Evolutionary conservation across 2,888 invertebrate genomes (phyloP).

Genomic region (Mythimna pallens): DNA sequence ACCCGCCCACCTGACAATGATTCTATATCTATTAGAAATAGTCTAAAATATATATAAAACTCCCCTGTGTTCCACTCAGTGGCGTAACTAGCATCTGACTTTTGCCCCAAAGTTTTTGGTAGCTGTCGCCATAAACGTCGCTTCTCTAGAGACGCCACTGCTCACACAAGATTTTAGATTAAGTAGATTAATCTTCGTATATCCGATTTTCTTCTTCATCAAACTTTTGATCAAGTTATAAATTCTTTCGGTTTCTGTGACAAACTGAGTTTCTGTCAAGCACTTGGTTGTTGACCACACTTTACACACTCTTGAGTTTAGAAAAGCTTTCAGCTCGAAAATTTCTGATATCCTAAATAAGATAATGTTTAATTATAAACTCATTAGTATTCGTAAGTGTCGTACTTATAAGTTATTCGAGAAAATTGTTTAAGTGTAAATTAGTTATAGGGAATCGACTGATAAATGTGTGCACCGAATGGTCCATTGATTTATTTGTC

Average conservation of each 20-base stretch:
- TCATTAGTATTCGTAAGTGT: constrained; percentile 57
- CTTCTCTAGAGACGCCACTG: constrained; percentile 47
- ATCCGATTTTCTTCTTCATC: constrained; percentile 9
- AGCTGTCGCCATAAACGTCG: not conserved
- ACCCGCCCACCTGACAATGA: constrained; percentile 51
- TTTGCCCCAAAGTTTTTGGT: constrained; percentile 47
- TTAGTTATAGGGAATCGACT: constrained; percentile 32
- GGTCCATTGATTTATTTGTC: constrained; percentile 42
- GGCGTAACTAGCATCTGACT: constrained; percentile 41
- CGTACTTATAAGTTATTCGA: constrained; percentile 45
- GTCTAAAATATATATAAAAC: constrained; percentile 10
- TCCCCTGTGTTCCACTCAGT: constrained; percentile 28
- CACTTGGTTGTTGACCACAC: constrained; percentile 16
- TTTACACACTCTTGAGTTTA: constrained; percentile 10
- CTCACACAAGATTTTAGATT: constrained; percentile 36
- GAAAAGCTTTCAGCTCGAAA: constrained; percentile 6
- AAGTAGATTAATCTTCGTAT: constrained; percentile 44
- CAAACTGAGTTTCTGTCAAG: constrained; percentile 3
- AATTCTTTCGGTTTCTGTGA: not conserved
- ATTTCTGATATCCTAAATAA: constrained; percentile 40
- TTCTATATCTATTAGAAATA: constrained; percentile 44
- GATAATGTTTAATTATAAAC: constrained; percentile 54
- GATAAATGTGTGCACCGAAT: constrained; percentile 34
- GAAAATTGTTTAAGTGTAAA: constrained; percentile 29
- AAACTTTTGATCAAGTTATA: constrained; percentile 12